These are phyloP conservation scores for Heliothis peltigera DNA, from an alignment of 2,888 invertebrate genomes.

Conservation along the genomic window DNA sequence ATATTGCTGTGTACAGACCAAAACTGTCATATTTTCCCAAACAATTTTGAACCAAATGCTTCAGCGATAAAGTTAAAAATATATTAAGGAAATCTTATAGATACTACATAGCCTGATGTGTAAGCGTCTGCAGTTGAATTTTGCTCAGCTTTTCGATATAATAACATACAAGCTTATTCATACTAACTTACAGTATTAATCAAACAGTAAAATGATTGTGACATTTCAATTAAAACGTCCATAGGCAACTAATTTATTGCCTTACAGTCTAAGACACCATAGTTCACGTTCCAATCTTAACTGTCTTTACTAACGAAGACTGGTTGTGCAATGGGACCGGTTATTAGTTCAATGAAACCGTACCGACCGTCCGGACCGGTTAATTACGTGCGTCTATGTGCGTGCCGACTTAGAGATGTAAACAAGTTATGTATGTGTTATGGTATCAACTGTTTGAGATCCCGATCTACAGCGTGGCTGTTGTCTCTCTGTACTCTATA, in stretches of 20 bases:
- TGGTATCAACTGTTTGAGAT: too few species aligned
- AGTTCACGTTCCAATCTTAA: slow-evolving; percentile 26
- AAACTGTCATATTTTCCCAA: too few species aligned
- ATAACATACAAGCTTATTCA: slow-evolving; percentile 6
- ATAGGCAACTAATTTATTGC: slow-evolving; percentile 25
- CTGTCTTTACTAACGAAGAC: slow-evolving; percentile 19
- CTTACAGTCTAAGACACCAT: slow-evolving; percentile 15
- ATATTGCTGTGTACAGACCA: too few species aligned
- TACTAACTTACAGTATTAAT: not conserved
- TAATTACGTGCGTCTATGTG: slow-evolving; percentile 36
- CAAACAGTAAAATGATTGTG: slow-evolving; percentile 34
- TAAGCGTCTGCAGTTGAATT: too few species aligned
- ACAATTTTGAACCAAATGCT: too few species aligned
- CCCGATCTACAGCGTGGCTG: too few species aligned
- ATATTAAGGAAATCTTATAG: too few species aligned
- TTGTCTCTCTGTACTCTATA: too few species aligned
- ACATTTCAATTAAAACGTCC: slow-evolving; percentile 32
- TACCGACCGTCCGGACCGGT: slow-evolving; percentile 42
- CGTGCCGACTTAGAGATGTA: too few species aligned
- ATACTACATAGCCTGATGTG: too few species aligned
- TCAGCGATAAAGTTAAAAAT: too few species aligned
- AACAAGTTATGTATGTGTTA: too few species aligned
- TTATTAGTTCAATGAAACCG: slow-evolving; percentile 65
- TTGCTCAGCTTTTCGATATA: not conserved
- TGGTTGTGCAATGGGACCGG: slow-evolving; percentile 57